These are phyloP conservation scores for Saturnia japonica DNA, from an alignment of 2,888 invertebrate species.

Conservation along the genomic window DNA sequence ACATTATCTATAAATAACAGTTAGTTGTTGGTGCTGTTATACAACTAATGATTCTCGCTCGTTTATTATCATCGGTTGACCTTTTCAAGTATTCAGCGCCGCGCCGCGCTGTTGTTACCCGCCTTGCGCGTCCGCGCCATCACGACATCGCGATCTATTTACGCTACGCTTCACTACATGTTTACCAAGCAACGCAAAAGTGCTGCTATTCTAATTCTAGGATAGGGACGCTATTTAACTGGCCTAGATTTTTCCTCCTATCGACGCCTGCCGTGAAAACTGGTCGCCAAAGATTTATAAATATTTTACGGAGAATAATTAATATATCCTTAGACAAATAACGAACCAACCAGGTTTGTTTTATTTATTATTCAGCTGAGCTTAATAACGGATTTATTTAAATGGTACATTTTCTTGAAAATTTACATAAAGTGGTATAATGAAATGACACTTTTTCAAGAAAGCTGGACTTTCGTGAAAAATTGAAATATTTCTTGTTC, in stretches of 20 bases:
- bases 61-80: constrained; percentile 11
- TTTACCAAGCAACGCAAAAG: constrained; percentile 53
- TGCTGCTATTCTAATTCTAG: constrained; percentile 59
- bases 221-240: constrained; percentile 57
- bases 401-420: constrained; percentile 1
- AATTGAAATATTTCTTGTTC: constrained; percentile 37
- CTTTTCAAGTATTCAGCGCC: constrained; percentile 22
- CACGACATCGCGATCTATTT: constrained; percentile 51
- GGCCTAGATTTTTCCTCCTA: constrained; percentile 68
- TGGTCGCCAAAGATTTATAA: constrained; percentile 15
- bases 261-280: constrained; percentile 31
- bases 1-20: constrained; percentile 8
- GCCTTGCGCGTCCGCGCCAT: constrained; percentile 17
- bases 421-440: not conserved
- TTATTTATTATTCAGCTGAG: not conserved
- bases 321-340: not conserved
- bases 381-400: not conserved
- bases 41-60: not conserved
- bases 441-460: not conserved
- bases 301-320: not conserved
- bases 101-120: not conserved
- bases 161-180: constrained; percentile 62
- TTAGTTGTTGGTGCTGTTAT: constrained; percentile 4
- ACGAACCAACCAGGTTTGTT: not conserved
- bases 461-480: constrained; percentile 24